Conservation (phyloP, 2,797 vertebrate genomes). For the Sebastes hubbsi region DNA sequence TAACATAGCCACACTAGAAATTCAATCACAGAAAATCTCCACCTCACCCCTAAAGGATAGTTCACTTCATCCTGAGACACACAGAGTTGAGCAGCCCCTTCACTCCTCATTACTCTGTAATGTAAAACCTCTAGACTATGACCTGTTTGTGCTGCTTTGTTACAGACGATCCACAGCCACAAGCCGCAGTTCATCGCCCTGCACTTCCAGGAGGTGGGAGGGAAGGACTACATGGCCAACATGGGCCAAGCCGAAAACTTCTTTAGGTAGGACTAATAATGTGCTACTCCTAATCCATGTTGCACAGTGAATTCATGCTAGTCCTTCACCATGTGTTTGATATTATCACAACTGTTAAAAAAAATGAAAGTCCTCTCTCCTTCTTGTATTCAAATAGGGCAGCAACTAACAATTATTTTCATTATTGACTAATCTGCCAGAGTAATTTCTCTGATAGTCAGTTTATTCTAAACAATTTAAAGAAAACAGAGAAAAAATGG, state of each 20-base stretch:
- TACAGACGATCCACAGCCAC: constrained; percentile 78
- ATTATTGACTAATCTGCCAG: background rate
- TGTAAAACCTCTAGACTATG: constrained; percentile 1
- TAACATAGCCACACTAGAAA: background rate
- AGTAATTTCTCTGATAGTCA: background rate
- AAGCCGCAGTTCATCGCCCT: constrained; percentile 84
- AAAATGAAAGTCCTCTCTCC: background rate
- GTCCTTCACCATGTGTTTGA: background rate
- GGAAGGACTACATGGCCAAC: constrained; percentile 84
- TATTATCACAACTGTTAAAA: background rate
- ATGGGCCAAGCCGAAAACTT: constrained; percentile 83
- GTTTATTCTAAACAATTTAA: background rate
- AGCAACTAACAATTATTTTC: background rate
- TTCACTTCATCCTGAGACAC: constrained; percentile 11
- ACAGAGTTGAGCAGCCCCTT: background rate
- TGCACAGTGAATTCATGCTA: background rate
- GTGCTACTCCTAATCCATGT: background rate
- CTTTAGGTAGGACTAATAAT: constrained; percentile 72
- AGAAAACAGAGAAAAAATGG: background rate
- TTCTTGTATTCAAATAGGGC: background rate
- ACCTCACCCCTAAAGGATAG: background rate
- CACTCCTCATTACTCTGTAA: background rate
- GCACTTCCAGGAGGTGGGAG: constrained; percentile 89
- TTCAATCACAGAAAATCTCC: background rate
- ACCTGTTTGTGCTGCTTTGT: constrained; percentile 7